Conservation (phyloP, 2,888 invertebrate genomes). For the Leptopilina myrica region DNA sequence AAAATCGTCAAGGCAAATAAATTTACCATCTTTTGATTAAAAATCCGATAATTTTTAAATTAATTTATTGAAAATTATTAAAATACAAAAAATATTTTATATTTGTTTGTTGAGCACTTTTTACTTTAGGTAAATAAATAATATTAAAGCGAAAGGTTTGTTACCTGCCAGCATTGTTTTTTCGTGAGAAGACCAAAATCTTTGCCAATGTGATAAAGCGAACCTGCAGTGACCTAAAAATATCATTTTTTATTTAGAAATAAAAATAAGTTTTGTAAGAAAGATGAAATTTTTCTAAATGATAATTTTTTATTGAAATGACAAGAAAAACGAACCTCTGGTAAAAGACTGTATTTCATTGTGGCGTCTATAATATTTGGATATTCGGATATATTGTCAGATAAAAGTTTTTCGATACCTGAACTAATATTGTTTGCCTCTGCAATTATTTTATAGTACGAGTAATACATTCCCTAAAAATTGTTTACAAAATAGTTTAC, state of each 20-base stretch:
- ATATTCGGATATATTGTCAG: slow-evolving; percentile 88
- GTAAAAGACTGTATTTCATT: slow-evolving; percentile 89
- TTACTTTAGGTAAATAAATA: no score
- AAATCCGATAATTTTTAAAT: no score
- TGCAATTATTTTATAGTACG: slow-evolving; percentile 90
- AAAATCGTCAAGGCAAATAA: no score
- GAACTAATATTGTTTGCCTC: slow-evolving; percentile 81
- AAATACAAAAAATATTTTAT: no score
- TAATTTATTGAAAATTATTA: no score
- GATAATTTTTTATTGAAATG: not conserved
- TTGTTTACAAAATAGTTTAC: not conserved
- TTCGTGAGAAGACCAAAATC: slow-evolving; percentile 64
- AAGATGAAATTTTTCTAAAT: no score
- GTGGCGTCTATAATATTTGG: slow-evolving; percentile 89
- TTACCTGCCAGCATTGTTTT: slow-evolving; percentile 76
- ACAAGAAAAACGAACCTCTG: slow-evolving; percentile 81
- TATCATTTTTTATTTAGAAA: slow-evolving; percentile 36
- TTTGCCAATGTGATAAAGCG: slow-evolving; percentile 78
- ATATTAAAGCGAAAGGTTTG: no score
- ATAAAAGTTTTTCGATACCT: slow-evolving; percentile 82
- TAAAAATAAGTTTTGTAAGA: no score
- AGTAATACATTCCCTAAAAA: slow-evolving; percentile 87
- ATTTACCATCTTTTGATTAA: no score
- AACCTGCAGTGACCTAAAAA: slow-evolving; percentile 75
- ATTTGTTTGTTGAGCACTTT: no score